Percentiles rank a stretch among this genome's conserved stretches.
Evolutionary conservation across 2,113 vertebrate genomes (phyloP).

Genomic region (Falcunculus frontatus): DNA sequence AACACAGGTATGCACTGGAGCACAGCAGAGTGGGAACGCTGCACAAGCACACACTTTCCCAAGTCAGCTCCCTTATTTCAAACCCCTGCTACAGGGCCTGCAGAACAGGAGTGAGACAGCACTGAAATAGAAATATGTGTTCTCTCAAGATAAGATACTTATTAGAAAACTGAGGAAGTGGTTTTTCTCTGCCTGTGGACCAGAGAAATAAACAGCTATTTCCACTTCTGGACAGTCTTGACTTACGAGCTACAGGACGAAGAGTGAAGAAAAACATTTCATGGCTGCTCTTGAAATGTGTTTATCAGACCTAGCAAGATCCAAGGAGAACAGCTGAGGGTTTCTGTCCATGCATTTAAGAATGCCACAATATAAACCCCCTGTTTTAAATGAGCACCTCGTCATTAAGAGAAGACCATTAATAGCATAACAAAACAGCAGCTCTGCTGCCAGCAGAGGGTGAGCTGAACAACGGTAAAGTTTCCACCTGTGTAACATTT

Average conservation of each 20-base stretch:
- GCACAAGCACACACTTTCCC: background rate
- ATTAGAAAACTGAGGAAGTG: conserved; percentile 70
- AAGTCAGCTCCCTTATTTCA: background rate
- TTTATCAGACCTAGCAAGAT: background rate
- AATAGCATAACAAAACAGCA: background rate
- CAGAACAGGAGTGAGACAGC: background rate
- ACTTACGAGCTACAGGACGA: background rate
- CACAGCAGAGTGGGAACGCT: background rate
- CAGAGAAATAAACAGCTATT: conserved; percentile 41
- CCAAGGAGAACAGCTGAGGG: background rate
- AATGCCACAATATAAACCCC: fast-evolving
- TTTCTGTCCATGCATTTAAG: background rate
- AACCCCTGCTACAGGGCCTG: background rate
- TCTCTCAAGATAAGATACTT: conserved; percentile 59
- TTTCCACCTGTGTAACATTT: background rate
- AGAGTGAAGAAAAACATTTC: background rate
- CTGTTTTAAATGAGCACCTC: background rate
- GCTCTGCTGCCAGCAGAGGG: background rate
- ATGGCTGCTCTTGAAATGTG: background rate
- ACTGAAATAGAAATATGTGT: conserved; percentile 55
- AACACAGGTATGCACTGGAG: background rate
- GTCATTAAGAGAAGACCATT: background rate
- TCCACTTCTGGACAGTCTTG: conserved; percentile 38
- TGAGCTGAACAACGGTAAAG: background rate
- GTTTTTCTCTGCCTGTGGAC: conserved; percentile 54